Percentiles rank a stretch among this genome's conserved stretches.
These are phyloP conservation scores for Ramazzottius varieornatus DNA, from an alignment of 2,888 invertebrate genomes.

Conservation along the genomic window DNA sequence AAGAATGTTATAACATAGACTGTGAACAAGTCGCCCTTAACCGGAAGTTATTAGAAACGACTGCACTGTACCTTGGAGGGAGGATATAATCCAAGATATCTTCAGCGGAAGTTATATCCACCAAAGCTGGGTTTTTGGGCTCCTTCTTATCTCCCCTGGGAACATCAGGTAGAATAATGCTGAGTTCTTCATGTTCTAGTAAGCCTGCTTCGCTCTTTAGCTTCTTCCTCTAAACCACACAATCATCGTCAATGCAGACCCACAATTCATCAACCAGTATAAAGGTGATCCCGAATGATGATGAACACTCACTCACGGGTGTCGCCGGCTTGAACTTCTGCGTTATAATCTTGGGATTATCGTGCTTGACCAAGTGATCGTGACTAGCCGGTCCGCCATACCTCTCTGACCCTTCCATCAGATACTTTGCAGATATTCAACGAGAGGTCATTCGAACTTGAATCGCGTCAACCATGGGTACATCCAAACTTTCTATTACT, in stretches of 20 bases:
- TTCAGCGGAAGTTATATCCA: background rate
- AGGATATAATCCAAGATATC: background rate
- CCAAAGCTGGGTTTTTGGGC: background rate
- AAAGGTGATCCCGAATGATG: too few species aligned
- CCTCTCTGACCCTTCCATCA: background rate
- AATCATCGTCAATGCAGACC: too few species aligned
- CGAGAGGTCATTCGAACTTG: too few species aligned
- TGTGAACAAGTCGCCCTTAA: background rate
- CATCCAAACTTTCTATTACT: too few species aligned
- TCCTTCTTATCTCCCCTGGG: background rate
- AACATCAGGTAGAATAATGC: background rate
- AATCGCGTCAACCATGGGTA: too few species aligned
- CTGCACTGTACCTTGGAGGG: background rate
- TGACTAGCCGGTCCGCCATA: background rate
- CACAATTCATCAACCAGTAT: too few species aligned
- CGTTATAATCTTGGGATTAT: background rate
- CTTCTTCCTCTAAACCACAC: too few species aligned
- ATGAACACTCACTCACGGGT: too few species aligned
- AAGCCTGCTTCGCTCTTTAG: too few species aligned
- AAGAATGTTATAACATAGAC: background rate
- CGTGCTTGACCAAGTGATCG: background rate
- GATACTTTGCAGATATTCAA: too few species aligned
- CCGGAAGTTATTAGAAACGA: background rate
- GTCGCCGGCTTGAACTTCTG: background rate
- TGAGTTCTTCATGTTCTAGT: background rate